A percentile compares a stretch with the other conserved stretches of the same genome.
phyloP scores from a whole-genome alignment of 2,888 invertebrate species.

The Plebejus argus region DNA sequence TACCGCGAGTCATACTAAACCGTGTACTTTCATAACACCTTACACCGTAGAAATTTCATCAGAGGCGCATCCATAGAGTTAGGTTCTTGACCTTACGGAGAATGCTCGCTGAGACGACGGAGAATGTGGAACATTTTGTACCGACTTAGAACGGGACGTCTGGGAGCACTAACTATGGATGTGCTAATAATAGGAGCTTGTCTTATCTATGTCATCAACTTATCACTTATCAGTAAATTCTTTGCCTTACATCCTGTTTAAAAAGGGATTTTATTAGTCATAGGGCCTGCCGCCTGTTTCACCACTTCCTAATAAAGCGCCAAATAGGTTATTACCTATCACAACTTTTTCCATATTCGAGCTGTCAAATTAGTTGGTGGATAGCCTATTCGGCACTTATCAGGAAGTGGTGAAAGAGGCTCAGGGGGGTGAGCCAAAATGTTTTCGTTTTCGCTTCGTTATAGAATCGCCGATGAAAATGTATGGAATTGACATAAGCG shows the following conservation, averaged over 20 bases:
- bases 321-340: no score
- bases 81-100: conserved; percentile 10
- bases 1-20: not conserved
- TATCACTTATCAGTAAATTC: not conserved
- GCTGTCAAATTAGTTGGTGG: no score
- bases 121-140: not conserved
- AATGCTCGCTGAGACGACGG: conserved; percentile 3
- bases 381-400: no score
- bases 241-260: not conserved
- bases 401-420: no score
- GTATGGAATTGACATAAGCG: no score
- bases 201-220: not conserved
- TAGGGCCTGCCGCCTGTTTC: no score
- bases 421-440: no score
- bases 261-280: not conserved
- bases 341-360: no score
- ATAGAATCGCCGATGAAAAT: no score
- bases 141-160: not conserved
- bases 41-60: not conserved
- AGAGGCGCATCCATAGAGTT: not conserved
- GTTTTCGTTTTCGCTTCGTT: no score
- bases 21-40: not conserved
- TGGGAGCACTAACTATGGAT: not conserved
- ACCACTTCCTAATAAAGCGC: no score
- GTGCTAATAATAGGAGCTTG: conserved; percentile 11